phyloP scores from a whole-genome alignment of 2,113 vertebrate genomes.

The Trematocara stigmaticum region DNA sequence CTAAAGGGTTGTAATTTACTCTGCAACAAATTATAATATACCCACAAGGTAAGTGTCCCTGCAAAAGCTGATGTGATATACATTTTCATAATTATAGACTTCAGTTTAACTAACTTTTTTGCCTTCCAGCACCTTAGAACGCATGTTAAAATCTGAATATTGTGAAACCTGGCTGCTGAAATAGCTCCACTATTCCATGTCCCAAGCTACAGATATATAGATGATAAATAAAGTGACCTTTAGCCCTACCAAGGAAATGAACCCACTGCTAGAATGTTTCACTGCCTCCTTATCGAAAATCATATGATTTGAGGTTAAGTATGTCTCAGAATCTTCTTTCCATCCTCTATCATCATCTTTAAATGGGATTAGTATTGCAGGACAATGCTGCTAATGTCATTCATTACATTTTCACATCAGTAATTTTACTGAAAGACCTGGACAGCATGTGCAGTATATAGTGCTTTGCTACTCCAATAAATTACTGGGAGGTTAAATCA shows the following conservation, averaged over 20 bases:
- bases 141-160: neutral
- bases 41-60: neutral
- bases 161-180: neutral
- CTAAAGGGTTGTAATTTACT: neutral
- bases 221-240: neutral
- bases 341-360: conserved; percentile 16
- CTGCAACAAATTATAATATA: neutral
- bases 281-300: conserved; percentile 19
- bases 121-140: neutral
- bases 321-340: conserved; percentile 12
- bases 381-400: conserved; percentile 31
- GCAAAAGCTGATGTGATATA: neutral
- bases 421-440: conserved; percentile 39
- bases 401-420: conserved; percentile 18
- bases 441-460: neutral
- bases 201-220: neutral
- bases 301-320: conserved; percentile 18
- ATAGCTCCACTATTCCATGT: neutral
- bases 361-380: conserved; percentile 22
- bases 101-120: neutral
- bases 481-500: conserved; percentile 8
- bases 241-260: neutral
- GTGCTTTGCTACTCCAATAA: conserved; percentile 1
- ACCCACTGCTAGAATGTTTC: conserved; percentile 5
- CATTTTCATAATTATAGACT: neutral